A percentile compares a stretch with the other conserved stretches of the same genome.
Evolutionary conservation across 2,888 invertebrate genomes (phyloP).

Genomic region (Lepidocyrtoides sp.): DNA sequence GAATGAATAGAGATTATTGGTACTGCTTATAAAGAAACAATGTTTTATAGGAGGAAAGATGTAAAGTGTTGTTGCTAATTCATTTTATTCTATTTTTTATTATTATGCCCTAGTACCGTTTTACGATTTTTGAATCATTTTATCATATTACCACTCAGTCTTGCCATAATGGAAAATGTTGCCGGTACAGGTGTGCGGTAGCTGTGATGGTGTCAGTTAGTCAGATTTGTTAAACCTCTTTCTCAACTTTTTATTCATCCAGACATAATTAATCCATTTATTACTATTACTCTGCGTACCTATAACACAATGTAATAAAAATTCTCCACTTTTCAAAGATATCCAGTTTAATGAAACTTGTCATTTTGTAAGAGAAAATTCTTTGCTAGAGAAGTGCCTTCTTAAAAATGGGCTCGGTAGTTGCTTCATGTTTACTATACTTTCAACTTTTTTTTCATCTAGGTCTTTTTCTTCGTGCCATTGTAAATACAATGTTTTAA

Average conservation of each 20-base stretch:
- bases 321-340: conserved; percentile 26
- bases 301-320: conserved; percentile 1
- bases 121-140: neutral
- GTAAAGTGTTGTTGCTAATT: neutral
- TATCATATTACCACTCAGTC: neutral
- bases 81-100: neutral
- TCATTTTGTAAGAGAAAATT: conserved; percentile 9
- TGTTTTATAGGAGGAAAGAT: too few relatives aligned
- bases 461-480: neutral
- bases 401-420: conserved; percentile 37
- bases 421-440: neutral
- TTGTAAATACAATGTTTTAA: neutral
- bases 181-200: conserved; percentile 29
- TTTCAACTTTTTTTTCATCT: neutral
- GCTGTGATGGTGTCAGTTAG: conserved; percentile 35
- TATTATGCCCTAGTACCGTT: neutral
- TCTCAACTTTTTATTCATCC: conserved; percentile 24
- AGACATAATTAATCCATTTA: conserved; percentile 78
- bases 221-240: conserved; percentile 20
- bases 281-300: neutral
- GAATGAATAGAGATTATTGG: too few relatives aligned
- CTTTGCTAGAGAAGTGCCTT: neutral
- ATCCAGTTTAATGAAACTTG: conserved; percentile 38
- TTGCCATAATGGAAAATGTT: neutral
- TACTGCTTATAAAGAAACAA: neutral